A percentile compares a stretch with the other conserved stretches of the same genome.
phyloP scores from a whole-genome alignment of 2,888 invertebrate species.

The Cecidostiba fungosa region DNA sequence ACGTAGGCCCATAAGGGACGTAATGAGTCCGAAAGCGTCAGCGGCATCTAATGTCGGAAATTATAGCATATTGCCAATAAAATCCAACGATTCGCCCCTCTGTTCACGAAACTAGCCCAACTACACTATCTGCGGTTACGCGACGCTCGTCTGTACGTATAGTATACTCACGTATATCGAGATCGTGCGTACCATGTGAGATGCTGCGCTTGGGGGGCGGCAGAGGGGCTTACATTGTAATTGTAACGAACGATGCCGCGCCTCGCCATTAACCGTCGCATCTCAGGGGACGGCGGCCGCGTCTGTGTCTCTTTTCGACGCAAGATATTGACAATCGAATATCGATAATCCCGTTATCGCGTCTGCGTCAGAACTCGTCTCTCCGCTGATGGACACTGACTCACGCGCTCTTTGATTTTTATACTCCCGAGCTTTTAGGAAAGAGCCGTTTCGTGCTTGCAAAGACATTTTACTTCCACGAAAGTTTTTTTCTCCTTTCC shows the following conservation, averaged over 20 bases:
- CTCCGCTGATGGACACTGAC: not conserved
- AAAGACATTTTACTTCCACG: not conserved
- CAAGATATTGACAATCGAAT: conserved; percentile 68
- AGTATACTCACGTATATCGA: conserved; percentile 41
- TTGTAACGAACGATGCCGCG: conserved; percentile 76
- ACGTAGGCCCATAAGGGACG: conserved; percentile 74
- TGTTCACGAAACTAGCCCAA: conserved; percentile 68
- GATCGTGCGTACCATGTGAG: conserved; percentile 63
- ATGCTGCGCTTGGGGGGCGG: conserved; percentile 29
- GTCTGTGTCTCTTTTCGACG: conserved; percentile 45
- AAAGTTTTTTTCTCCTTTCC: not conserved
- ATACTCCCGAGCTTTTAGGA: not conserved
- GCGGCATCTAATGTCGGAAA: conserved; percentile 80
- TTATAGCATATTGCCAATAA: conserved; percentile 81
- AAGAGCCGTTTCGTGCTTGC: not conserved
- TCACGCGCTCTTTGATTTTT: conserved; percentile 27
- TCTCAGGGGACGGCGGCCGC: conserved; percentile 43
- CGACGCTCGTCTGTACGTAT: not conserved
- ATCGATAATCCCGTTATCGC: conserved; percentile 74
- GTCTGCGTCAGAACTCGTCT: conserved; percentile 6
- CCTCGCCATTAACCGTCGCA: conserved; percentile 49
- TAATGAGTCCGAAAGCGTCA: conserved; percentile 80
- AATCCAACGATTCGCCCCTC: conserved; percentile 71
- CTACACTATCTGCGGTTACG: conserved; percentile 45
- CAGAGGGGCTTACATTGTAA: conserved; percentile 71